phyloP scores from a whole-genome alignment of 2,113 vertebrate genomes.

The Callithrix jacchus region DNA sequence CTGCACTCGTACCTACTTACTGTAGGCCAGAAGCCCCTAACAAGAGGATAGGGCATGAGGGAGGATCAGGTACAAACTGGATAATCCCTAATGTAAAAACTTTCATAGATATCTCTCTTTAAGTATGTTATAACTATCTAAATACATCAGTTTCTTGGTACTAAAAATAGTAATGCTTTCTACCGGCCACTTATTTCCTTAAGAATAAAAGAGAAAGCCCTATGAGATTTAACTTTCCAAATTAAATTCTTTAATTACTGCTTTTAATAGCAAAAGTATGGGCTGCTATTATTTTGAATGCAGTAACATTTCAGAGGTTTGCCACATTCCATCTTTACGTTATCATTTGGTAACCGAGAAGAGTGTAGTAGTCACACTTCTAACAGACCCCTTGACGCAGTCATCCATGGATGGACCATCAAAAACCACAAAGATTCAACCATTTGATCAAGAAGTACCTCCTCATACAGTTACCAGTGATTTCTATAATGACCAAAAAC shows the following conservation, averaged over 20 bases:
- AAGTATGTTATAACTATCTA: background rate
- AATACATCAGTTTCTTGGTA: background rate
- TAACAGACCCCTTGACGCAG: accelerated
- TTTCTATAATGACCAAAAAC: no score
- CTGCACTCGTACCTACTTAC: background rate
- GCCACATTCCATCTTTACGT: background rate
- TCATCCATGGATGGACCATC: background rate
- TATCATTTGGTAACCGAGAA: background rate
- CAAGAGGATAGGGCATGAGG: accelerated
- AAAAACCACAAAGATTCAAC: background rate
- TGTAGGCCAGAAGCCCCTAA: background rate
- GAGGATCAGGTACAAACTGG: background rate
- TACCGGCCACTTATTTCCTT: background rate
- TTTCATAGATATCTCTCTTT: accelerated
- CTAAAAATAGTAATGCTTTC: background rate
- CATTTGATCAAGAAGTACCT: background rate
- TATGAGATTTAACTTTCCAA: background rate
- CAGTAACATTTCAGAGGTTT: background rate
- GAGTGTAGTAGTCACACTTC: accelerated
- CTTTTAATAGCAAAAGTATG: background rate
- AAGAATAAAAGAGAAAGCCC: background rate
- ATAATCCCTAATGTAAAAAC: accelerated
- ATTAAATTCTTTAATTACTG: background rate
- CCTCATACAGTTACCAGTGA: background rate
- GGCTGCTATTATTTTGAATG: background rate